Evolutionary conservation across 2,113 vertebrate genomes (phyloP).

Genomic region (Hippocampus mohnikei): DNA sequence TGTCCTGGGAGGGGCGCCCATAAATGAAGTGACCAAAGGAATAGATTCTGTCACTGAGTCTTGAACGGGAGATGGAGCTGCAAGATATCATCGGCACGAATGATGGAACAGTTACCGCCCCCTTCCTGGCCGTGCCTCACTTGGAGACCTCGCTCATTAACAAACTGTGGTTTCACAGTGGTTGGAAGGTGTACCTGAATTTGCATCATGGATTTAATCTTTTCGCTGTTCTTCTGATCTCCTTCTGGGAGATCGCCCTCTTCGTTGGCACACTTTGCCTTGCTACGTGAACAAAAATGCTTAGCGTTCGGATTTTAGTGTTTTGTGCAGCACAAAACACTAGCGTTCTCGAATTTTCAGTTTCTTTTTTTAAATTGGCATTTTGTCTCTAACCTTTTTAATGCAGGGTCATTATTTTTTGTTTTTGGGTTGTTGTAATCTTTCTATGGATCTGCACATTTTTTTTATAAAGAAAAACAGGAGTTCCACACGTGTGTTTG

Average conservation of each 20-base stretch:
- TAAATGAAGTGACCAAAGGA: slow-evolving; percentile 20
- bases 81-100: not conserved
- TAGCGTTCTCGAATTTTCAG: not conserved
- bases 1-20: not conserved
- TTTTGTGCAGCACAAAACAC: slow-evolving; percentile 18
- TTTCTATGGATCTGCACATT: not conserved
- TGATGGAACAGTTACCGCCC: not conserved
- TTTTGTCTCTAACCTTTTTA: not conserved
- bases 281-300: slow-evolving; percentile 36
- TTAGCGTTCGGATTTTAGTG: slow-evolving; percentile 21
- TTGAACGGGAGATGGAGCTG: slow-evolving; percentile 14
- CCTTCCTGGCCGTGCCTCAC: not conserved
- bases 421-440: not conserved
- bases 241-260: slow-evolving; percentile 31
- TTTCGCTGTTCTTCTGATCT: slow-evolving; percentile 44
- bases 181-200: slow-evolving; percentile 40
- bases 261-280: slow-evolving; percentile 39
- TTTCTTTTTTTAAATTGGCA: not conserved
- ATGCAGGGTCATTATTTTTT: slow-evolving; percentile 3
- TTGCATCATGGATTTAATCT: slow-evolving; percentile 52
- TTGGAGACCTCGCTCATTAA: slow-evolving; percentile 23
- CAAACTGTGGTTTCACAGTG: slow-evolving; percentile 62
- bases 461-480: not conserved
- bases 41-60: slow-evolving; percentile 43
- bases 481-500: not conserved